Evolutionary conservation across 1,140 invertebrate genomes (phyloP), one percentile per base, ranked within the genome.

Genomic region (Drosophila asahinai): DNA sequence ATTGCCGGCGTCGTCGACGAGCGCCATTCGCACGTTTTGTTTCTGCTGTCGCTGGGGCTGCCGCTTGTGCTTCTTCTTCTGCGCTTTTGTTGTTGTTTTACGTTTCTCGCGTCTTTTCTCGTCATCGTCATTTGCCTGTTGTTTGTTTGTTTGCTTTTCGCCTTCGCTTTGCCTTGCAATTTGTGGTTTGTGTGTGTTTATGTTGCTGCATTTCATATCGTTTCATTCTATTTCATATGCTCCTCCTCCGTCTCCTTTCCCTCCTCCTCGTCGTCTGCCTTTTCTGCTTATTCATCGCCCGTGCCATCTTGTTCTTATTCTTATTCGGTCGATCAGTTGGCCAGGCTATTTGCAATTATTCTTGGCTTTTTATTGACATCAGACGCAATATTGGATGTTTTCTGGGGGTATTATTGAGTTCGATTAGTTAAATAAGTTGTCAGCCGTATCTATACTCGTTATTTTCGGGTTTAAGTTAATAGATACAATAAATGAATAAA

Each of bases 1-100:
- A 11, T 42, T 27, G 63, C 19, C 64, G 17, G 22, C 62, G 63
- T 63, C 54, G 59, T 42, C 81, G 63, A 66, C 45, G 70, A 78
- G 83, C 83, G 86, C 83, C 84, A 87, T 87, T 89, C 83, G 84
- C 84, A 87, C 83, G 83, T 87, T 87, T 72, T 74, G 54, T 59
- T 65, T 61, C 36, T 77, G 74, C 25, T 22, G 19, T 22, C 49
- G 43, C 48, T 33, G 54, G 8, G 14, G 47, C 38, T 42, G 63
- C 42, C 33, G 57, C 51, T 63, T 62, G 52, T 38, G 62, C 30
- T 15, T 19, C 25, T 22, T 36, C 52, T 30, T 12, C 51, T 51
- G 30, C 14, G 54, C 8, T 57, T 22, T 51, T 73, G 67, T 61
- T 73, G 64, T 51, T 67, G 45, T 42, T 40, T 71, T 57, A 19